Base-by-base conservation (phyloP, 64 coral and sea anemone species). In the Trachythela sp. region DNA sequence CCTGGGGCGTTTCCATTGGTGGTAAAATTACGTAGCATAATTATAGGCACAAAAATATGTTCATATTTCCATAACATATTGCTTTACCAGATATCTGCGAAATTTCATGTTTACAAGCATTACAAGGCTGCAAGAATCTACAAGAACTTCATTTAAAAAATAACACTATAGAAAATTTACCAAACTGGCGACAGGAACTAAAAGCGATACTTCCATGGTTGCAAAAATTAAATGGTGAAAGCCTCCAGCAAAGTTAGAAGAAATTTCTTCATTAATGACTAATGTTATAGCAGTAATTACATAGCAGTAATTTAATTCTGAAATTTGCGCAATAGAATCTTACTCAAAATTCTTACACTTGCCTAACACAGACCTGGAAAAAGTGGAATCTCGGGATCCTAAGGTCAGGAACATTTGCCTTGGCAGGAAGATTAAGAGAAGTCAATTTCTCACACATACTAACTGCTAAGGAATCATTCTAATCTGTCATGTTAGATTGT, bases 191-290 rank as follows among this genome's bases (percentile, higher is more conserved):
- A 90, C 71, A 80, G 8, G 38, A 43, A 64, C 43, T 94, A 0
- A 87, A 87, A 70, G 45, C 35, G 13, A 33, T 94, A 11, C 34
- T 90, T n/a, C 48, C 68, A 10, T 84, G 38, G 42, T 49, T 94
- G 36, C 70, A 88, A 87, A 56, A 87, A 7, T 71, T 94, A 15
- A 88, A 94, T 88, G 84, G 71, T 22, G 84, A 94, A 43, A 32
- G 75, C 39, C 33, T 84, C 4, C 83, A 9, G 33, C 35, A 35
- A 80, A n/a, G n/a, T n/a, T n/a, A n/a, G n/a, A n/a, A n/a, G n/a
- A 80, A 35, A 80, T 34, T 35, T 80, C 75, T 13, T n/a, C 59
- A n/a, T n/a, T n/a, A n/a, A 68, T 68, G 59, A 68, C 20, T 68
- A 31, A 68, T 45, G 11, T 45, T 45, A 11, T 45, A 45, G 4